phyloP scores from a whole-genome alignment of 1,140 invertebrate species.

The Epicauta chinensis region DNA sequence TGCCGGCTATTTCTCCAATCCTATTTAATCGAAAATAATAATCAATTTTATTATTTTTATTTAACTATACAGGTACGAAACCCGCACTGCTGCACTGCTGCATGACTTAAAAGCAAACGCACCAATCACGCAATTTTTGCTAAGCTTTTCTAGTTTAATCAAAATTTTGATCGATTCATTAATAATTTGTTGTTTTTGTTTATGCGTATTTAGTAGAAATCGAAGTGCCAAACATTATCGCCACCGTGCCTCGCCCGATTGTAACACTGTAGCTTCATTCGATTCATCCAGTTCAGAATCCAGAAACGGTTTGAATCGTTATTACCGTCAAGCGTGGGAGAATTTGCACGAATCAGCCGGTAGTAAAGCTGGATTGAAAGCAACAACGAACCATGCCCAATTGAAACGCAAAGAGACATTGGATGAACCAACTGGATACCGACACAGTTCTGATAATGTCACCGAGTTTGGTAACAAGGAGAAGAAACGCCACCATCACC shows the following conservation, averaged over 20 bases:
- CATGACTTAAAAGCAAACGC: constrained; percentile 5
- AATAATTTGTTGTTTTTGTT: too few species aligned
- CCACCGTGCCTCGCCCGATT: constrained; percentile 79
- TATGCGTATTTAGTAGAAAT: constrained; percentile 53
- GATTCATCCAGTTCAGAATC: constrained; percentile 80
- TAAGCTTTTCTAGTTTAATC: too few species aligned
- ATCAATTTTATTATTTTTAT: not conserved
- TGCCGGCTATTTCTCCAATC: constrained; percentile 79
- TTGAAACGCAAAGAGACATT: constrained; percentile 63
- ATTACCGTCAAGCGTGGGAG: constrained; percentile 85
- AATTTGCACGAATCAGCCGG: constrained; percentile 78
- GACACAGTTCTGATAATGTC: constrained; percentile 46
- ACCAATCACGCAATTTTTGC: too few species aligned
- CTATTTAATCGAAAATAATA: constrained; percentile 35
- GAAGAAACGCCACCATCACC: constrained; percentile 75
- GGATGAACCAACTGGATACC: constrained; percentile 54
- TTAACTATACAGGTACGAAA: constrained; percentile 26
- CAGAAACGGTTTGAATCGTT: constrained; percentile 71
- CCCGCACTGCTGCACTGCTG: constrained; percentile 28
- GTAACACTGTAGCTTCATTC: constrained; percentile 80
- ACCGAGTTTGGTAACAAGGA: constrained; percentile 65
- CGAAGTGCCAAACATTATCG: constrained; percentile 76
- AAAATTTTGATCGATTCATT: too few species aligned
- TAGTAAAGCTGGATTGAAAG: constrained; percentile 47
- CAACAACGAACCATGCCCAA: constrained; percentile 45